Percentiles rank a stretch among this genome's conserved stretches.
Conservation (phyloP, 2,888 invertebrate species). For the Sclerodermus sp. region DNA sequence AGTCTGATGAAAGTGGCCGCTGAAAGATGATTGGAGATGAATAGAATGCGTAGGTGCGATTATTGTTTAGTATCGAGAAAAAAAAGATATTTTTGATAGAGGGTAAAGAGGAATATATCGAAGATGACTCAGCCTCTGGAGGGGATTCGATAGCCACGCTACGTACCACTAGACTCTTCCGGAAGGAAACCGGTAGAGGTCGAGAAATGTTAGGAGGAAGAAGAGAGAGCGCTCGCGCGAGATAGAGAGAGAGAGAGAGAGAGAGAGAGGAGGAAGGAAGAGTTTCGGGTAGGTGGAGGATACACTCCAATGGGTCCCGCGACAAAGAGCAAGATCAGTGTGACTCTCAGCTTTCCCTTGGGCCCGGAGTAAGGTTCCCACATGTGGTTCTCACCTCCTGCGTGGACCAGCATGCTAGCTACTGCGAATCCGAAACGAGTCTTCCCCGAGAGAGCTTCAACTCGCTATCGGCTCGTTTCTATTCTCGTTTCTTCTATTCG, state of each 20-base stretch:
- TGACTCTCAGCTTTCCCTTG: slow-evolving; percentile 47
- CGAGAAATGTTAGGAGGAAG: slow-evolving; percentile 13
- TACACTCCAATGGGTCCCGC: slow-evolving; percentile 43
- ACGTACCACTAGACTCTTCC: slow-evolving; percentile 33
- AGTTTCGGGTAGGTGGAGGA: slow-evolving; percentile 25
- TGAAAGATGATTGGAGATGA: too few species aligned
- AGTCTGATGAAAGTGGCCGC: too few species aligned
- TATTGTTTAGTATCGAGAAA: too few species aligned
- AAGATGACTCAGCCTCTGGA: slow-evolving; percentile 34
- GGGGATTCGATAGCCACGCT: slow-evolving; percentile 41
- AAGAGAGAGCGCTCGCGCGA: slow-evolving; percentile 9
- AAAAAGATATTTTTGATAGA: too few species aligned
- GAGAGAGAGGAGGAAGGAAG: slow-evolving; percentile 13
- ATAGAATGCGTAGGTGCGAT: too few species aligned
- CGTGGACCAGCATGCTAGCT: slow-evolving; percentile 14
- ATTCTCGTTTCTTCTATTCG: too few species aligned
- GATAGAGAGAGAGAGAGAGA: slow-evolving; percentile 12
- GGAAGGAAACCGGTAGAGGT: slow-evolving; percentile 8
- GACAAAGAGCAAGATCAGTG: slow-evolving; percentile 53
- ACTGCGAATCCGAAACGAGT: slow-evolving; percentile 18
- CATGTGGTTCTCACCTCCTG: slow-evolving; percentile 38
- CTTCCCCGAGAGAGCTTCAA: slow-evolving; percentile 10
- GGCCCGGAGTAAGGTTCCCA: slow-evolving; percentile 34
- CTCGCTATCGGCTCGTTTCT: too few species aligned
- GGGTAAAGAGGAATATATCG: too few species aligned